These are phyloP conservation scores for Brachyptera putata DNA, from an alignment of 2,888 invertebrate genomes.

Conservation along the genomic window DNA sequence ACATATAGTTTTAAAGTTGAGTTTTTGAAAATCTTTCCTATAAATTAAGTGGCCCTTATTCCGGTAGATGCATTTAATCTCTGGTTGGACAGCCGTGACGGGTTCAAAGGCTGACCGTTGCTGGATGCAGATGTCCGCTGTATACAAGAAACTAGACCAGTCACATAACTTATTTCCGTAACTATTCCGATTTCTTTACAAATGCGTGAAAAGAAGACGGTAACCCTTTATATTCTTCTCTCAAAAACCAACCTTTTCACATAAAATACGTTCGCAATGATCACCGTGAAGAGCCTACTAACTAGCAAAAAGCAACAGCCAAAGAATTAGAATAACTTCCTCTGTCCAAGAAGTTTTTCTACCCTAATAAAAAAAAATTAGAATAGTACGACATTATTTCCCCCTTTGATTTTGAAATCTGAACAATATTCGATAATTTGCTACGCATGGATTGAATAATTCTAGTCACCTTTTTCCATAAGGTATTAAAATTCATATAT, in stretches of 20 bases:
- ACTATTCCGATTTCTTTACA: not conserved
- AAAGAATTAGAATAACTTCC: constrained; percentile 16
- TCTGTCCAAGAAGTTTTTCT: not conserved
- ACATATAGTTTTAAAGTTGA: no score
- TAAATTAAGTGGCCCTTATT: no score
- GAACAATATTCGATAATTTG: constrained; percentile 18
- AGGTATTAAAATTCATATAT: constrained; percentile 12
- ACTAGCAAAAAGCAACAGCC: not conserved
- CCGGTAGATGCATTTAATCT: no score
- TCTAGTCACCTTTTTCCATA: not conserved
- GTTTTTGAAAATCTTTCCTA: no score
- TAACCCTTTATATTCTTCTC: not conserved
- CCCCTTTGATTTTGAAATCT: not conserved
- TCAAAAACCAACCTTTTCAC: not conserved
- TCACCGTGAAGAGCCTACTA: constrained; percentile 3
- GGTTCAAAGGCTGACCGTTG: no score
- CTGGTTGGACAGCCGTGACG: no score
- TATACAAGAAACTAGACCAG: no score
- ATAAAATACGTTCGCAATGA: not conserved
- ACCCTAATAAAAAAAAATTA: not conserved
- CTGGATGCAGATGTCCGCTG: constrained; percentile 6
- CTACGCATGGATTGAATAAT: constrained; percentile 12
- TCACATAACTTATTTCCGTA: constrained; percentile 10
- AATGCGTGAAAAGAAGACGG: not conserved
- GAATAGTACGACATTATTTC: not conserved